Evolutionary conservation across 1,140 invertebrate genomes (phyloP).

Genomic region (Maconellicoccus hirsutus): DNA sequence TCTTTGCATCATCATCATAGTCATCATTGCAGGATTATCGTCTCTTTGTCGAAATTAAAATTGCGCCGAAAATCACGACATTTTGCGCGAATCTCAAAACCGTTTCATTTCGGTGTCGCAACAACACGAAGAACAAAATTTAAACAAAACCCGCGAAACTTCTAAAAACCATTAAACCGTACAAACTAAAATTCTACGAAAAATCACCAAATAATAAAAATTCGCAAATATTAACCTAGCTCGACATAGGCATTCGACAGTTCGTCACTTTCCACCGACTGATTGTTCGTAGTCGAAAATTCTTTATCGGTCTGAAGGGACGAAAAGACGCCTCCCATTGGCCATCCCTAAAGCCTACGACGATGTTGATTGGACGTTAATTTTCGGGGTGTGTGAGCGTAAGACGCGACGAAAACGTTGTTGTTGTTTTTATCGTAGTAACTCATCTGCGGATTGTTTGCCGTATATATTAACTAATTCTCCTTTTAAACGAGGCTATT

Average conservation of each 20-base stretch:
- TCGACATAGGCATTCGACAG: neutral
- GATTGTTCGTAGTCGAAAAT: neutral
- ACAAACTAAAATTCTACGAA: too few species aligned
- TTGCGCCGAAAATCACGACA: neutral
- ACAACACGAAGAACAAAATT: neutral
- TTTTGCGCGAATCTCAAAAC: too few species aligned
- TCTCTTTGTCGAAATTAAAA: neutral
- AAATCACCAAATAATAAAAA: too few species aligned
- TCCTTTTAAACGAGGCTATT: slow-evolving; percentile 19
- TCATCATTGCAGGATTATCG: slow-evolving; percentile 27
- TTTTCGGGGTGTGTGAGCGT: slow-evolving; percentile 1
- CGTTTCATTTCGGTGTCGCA: too few species aligned
- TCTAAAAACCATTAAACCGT: too few species aligned
- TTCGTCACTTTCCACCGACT: neutral
- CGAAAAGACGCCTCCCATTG: slow-evolving; percentile 20
- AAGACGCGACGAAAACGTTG: slow-evolving; percentile 13
- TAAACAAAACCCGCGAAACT: too few species aligned
- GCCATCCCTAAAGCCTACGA: slow-evolving; percentile 15
- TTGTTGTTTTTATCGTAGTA: slow-evolving; percentile 17
- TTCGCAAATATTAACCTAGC: too few species aligned
- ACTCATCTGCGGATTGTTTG: slow-evolving; percentile 22
- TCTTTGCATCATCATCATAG: slow-evolving; percentile 31
- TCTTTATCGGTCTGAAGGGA: slow-evolving; percentile 20
- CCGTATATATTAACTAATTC: slow-evolving; percentile 22
- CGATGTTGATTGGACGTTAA: slow-evolving; percentile 13